These are phyloP conservation scores for Montipora capricornis DNA, from an alignment of 64 coral and sea anemone species.

Conservation along the genomic window DNA sequence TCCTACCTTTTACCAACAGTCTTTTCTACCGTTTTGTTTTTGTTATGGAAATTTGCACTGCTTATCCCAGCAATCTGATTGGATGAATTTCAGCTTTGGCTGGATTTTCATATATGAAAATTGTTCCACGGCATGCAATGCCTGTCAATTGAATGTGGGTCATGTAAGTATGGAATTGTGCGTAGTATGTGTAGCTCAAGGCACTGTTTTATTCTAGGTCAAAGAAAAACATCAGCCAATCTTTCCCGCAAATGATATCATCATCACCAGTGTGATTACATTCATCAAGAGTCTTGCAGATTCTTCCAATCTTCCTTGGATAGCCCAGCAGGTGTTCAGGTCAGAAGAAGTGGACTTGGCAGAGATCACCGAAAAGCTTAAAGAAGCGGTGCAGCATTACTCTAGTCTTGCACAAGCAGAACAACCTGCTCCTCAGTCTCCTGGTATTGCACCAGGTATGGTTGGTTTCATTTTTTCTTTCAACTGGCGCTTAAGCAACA, in stretches of 20 bases:
- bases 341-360: constrained; percentile 75
- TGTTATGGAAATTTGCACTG: no score
- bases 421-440: background rate
- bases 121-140: no score
- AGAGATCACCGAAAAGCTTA: constrained; percentile 70
- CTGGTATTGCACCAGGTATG: constrained; percentile 33
- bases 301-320: constrained; percentile 76
- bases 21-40: no score
- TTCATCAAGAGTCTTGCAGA: constrained; percentile 90
- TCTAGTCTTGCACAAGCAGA: background rate
- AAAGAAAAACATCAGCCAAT: constrained; percentile 86
- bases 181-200: no score
- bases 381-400: constrained; percentile 75
- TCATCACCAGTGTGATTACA: constrained; percentile 73
- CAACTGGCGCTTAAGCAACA: no score
- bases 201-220: constrained; percentile 45
- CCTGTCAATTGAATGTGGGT: no score
- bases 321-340: constrained; percentile 82
- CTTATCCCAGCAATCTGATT: no score
- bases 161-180: no score
- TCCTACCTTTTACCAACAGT: no score
- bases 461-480: background rate
- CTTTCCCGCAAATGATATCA: constrained; percentile 88
- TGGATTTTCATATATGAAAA: no score
- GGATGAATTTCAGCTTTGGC: no score